These are phyloP conservation scores for Chrysina gloriosa DNA, from an alignment of 2,888 invertebrate genomes.

Conservation along the genomic window DNA sequence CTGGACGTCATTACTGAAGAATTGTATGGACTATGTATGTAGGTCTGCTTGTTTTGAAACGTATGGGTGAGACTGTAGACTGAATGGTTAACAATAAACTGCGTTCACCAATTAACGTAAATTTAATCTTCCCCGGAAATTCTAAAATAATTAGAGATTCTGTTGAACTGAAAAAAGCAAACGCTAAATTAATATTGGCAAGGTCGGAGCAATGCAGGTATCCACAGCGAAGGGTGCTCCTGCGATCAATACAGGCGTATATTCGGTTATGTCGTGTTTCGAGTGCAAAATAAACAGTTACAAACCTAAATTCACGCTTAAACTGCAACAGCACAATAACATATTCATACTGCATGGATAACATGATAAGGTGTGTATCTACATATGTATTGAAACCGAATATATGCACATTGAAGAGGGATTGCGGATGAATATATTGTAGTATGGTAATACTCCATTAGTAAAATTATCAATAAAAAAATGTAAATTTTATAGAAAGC, in stretches of 20 bases:
- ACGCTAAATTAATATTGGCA: background rate
- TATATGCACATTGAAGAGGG: no score
- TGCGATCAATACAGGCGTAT: background rate
- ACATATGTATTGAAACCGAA: no score
- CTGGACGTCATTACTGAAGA: no score
- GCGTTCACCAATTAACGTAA: background rate
- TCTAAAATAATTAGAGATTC: background rate
- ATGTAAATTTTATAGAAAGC: no score
- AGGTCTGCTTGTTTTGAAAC: no score
- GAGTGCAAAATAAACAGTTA: background rate
- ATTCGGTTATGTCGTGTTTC: background rate
- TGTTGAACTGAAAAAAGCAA: background rate
- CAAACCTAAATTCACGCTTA: background rate
- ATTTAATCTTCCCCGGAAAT: background rate
- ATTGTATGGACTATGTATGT: no score
- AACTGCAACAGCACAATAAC: slow-evolving; percentile 41
- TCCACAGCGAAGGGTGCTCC: background rate
- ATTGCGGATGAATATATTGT: no score
- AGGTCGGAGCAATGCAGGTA: background rate
- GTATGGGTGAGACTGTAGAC: no score
- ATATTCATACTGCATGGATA: no score
- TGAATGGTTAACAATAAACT: background rate
- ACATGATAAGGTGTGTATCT: no score
- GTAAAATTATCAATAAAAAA: no score
- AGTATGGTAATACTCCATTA: no score